phyloP scores from a whole-genome alignment of 2,888 invertebrate species.

The Hanleya hanleyi region DNA sequence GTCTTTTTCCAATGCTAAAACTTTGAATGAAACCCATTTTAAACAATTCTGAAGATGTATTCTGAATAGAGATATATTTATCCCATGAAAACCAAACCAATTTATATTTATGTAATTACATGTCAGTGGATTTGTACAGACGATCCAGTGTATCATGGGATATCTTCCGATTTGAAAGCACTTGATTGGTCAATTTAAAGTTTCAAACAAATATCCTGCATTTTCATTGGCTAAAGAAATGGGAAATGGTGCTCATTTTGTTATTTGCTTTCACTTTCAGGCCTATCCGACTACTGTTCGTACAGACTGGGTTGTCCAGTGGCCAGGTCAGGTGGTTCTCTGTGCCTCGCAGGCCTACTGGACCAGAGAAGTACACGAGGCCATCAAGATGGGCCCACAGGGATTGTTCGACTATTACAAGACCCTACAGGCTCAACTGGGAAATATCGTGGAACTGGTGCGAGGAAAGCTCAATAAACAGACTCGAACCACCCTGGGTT shows the following conservation, averaged over 20 bases:
- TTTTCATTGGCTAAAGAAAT: not conserved
- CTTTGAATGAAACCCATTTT: too few relatives aligned
- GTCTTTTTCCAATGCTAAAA: too few relatives aligned
- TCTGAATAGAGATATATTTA: too few relatives aligned
- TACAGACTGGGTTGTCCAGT: constrained; percentile 87
- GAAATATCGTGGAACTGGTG: constrained; percentile 84
- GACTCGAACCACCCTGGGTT: constrained; percentile 91
- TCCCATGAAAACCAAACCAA: too few relatives aligned
- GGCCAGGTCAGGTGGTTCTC: constrained; percentile 95
- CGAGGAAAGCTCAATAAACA: constrained; percentile 89
- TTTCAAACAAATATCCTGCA: not conserved
- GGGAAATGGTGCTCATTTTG: not conserved
- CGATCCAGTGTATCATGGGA: too few relatives aligned
- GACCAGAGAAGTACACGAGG: constrained; percentile 85
- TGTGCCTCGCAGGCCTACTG: constrained; percentile 86
- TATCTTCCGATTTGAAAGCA: too few relatives aligned
- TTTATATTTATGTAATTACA: too few relatives aligned
- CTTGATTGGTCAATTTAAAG: too few relatives aligned
- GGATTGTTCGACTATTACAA: constrained; percentile 78
- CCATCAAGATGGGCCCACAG: constrained; percentile 78
- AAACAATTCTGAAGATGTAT: too few relatives aligned
- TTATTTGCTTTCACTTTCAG: constrained; percentile 40
- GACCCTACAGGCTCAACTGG: constrained; percentile 79
- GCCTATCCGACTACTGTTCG: constrained; percentile 74
- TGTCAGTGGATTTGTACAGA: not conserved